Conservation (phyloP, 2,113 vertebrate species). For the Tragelaphus strepsiceros region DNA sequence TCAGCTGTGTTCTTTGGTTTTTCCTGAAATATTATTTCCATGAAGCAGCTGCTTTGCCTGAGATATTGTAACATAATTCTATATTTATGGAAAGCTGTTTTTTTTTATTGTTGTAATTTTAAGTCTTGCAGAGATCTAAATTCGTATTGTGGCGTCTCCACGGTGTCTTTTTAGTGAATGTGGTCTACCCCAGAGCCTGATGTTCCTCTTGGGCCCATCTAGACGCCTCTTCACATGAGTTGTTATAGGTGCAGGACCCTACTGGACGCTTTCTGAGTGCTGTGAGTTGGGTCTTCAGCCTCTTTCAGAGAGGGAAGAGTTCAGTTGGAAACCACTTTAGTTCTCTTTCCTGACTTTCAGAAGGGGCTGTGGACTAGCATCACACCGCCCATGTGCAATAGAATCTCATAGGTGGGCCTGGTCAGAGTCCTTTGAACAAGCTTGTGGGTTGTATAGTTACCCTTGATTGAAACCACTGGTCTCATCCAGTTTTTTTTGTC, state of each 20-base stretch:
- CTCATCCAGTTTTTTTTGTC: background rate
- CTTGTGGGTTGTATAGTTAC: background rate
- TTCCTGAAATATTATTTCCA: slow-evolving; percentile 8
- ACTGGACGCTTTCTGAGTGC: background rate
- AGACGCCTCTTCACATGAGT: background rate
- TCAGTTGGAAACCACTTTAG: background rate
- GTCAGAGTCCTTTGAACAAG: background rate
- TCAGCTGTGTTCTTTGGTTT: slow-evolving; percentile 32
- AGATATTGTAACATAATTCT: background rate
- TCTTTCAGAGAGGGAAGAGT: background rate
- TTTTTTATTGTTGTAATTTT: background rate
- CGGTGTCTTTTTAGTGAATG: background rate
- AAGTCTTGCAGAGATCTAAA: background rate
- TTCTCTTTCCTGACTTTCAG: background rate
- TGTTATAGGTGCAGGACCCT: background rate
- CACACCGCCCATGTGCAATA: accelerated
- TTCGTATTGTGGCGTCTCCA: background rate
- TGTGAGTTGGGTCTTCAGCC: background rate
- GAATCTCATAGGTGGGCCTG: background rate
- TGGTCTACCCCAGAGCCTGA: accelerated
- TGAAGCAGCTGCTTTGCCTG: slow-evolving; percentile 12
- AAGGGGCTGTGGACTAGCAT: background rate
- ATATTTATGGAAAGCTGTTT: background rate
- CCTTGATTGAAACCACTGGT: background rate
- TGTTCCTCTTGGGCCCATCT: accelerated